Percentiles rank a stretch among this genome's conserved stretches.
Evolutionary conservation across 1,140 invertebrate species (phyloP).

Genomic region (Aporrectodea caliginosa): DNA sequence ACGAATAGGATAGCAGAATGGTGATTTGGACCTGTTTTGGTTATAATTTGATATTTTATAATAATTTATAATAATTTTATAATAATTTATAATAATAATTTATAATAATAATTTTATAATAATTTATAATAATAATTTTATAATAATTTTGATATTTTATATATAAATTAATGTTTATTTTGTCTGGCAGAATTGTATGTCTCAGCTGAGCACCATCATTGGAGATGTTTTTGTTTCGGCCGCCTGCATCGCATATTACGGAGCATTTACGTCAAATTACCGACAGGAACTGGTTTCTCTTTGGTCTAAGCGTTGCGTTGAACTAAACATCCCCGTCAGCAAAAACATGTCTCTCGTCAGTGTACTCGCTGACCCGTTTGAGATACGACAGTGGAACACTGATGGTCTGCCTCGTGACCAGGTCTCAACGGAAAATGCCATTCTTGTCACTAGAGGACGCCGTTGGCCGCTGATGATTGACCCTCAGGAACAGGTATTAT

Average conservation of each 20-base stretch:
- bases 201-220: conserved; percentile 51
- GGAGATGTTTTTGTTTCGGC: conserved; percentile 58
- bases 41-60: too few species aligned
- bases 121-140: not conserved
- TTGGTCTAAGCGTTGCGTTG: conserved; percentile 46
- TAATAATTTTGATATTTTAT: conserved; percentile 43
- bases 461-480: conserved; percentile 86
- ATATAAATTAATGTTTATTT: conserved; percentile 33
- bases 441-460: conserved; percentile 72
- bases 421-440: conserved; percentile 81
- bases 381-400: conserved; percentile 78
- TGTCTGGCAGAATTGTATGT: not conserved
- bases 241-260: conserved; percentile 57
- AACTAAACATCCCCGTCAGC: conserved; percentile 53
- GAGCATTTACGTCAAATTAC: conserved; percentile 54
- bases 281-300: conserved; percentile 42
- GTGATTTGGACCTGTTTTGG: too few species aligned
- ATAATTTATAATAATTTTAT: too few species aligned
- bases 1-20: too few species aligned
- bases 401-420: conserved; percentile 73
- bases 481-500: conserved; percentile 75
- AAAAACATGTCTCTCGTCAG: conserved; percentile 63
- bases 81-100: too few species aligned
- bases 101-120: too few species aligned
- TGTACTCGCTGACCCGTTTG: conserved; percentile 77